phyloP scores from a whole-genome alignment of 2,888 invertebrate genomes.

The Drosophila glabriapex region DNA sequence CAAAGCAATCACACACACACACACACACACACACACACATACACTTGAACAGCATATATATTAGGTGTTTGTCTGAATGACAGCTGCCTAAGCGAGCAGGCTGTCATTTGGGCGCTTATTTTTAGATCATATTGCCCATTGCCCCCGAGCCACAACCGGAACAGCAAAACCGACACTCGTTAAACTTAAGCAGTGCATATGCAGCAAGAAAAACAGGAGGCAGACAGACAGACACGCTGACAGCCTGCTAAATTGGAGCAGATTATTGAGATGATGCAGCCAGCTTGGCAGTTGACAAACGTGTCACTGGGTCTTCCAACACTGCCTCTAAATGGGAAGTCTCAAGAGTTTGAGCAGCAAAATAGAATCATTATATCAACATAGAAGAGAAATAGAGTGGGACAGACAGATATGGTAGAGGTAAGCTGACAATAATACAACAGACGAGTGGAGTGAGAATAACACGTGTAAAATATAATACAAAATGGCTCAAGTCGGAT shows the following conservation, averaged over 20 bases:
- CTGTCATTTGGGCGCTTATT: slow-evolving; percentile 43
- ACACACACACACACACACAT: slow-evolving; percentile 4
- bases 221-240: slow-evolving; percentile 22
- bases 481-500: not conserved
- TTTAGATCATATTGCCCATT: slow-evolving; percentile 31
- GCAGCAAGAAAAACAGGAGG: not conserved
- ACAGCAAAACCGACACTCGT: slow-evolving; percentile 15
- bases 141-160: slow-evolving; percentile 17
- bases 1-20: not conserved
- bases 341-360: not conserved
- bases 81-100: slow-evolving; percentile 24
- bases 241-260: slow-evolving; percentile 48
- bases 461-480: not conserved
- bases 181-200: slow-evolving; percentile 5
- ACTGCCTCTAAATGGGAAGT: slow-evolving; percentile 4
- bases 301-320: slow-evolving; percentile 52
- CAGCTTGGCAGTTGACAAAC: slow-evolving; percentile 45
- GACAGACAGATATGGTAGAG: not conserved
- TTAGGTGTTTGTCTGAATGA: slow-evolving; percentile 19
- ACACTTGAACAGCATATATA: not conserved
- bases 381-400: not conserved
- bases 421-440: not conserved
- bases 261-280: slow-evolving; percentile 50
- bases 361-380: not conserved
- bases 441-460: not conserved